Percentiles rank a stretch among this genome's conserved stretches.
phyloP scores from a whole-genome alignment of 2,888 invertebrate genomes.

The Halictus ligatus region DNA sequence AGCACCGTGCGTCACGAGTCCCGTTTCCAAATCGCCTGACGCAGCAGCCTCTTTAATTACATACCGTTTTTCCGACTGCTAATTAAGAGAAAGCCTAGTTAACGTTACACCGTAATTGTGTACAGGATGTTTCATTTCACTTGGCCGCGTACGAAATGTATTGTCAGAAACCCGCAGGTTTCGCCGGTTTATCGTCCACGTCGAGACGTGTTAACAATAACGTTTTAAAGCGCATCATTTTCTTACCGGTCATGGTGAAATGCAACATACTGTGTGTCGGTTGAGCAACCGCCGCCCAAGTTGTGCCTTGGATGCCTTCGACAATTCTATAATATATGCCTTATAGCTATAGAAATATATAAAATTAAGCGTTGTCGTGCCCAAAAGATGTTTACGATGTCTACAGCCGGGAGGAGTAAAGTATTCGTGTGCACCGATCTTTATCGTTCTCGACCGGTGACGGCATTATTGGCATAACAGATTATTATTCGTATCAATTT shows the following conservation, averaged over 20 bases:
- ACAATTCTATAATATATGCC: conserved; percentile 38
- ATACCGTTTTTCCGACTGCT: conserved; percentile 21
- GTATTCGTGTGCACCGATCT: not conserved
- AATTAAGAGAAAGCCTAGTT: conserved; percentile 18
- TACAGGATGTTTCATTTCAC: conserved; percentile 13
- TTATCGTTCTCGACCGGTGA: not conserved
- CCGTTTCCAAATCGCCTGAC: conserved; percentile 60
- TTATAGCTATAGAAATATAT: conserved; percentile 12
- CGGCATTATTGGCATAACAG: not conserved
- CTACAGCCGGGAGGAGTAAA: not conserved
- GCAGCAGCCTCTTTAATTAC: conserved; percentile 19
- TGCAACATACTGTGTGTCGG: conserved; percentile 24
- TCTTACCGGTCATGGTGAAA: not conserved
- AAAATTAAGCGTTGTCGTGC: not conserved
- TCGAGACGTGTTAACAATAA: not conserved
- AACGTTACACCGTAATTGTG: conserved; percentile 19
- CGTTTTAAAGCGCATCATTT: not conserved
- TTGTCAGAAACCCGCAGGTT: no score
- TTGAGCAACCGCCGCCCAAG: conserved; percentile 55
- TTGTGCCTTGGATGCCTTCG: conserved; percentile 70
- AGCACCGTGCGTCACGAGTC: conserved; percentile 47
- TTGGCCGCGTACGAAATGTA: not conserved
- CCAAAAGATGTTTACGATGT: not conserved
- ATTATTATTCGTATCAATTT: not conserved
- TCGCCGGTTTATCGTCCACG: not conserved